Percentiles rank a stretch among this genome's conserved stretches.
phyloP scores from a whole-genome alignment of 92 coral and sea anemone genomes.

The Isaurus tuberculatus region DNA sequence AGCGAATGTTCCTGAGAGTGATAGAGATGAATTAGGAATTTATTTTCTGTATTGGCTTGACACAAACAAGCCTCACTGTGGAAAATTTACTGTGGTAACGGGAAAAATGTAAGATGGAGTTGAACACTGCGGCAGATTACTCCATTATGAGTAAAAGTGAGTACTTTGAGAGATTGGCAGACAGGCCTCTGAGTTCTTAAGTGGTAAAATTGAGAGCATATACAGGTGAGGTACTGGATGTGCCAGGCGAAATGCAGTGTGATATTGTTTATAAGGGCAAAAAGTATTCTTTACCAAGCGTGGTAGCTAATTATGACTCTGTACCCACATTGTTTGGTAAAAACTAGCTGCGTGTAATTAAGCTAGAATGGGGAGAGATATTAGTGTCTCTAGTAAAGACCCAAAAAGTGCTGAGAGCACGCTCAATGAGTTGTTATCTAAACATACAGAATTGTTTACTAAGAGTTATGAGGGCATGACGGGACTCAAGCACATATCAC shows the following conservation, averaged over 20 bases:
- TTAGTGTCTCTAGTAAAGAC: slow-evolving; percentile 25
- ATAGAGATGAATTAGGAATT: slow-evolving; percentile 39
- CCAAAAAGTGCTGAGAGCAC: slow-evolving; percentile 4
- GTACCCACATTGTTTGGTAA: slow-evolving; percentile 62
- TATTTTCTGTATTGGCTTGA: slow-evolving; percentile 21
- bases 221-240: slow-evolving; percentile 60
- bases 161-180: slow-evolving; percentile 53
- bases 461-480: slow-evolving; percentile 2
- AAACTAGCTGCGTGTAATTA: slow-evolving; percentile 43
- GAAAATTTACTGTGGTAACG: slow-evolving; percentile 31
- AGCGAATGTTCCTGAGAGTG: not conserved
- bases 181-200: slow-evolving; percentile 48
- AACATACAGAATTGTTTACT: not conserved
- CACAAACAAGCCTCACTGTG: slow-evolving; percentile 3
- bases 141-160: slow-evolving; percentile 67
- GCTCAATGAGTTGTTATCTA: not conserved
- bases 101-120: slow-evolving; percentile 37
- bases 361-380: slow-evolving; percentile 56
- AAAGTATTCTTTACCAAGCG: slow-evolving; percentile 41
- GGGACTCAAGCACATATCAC: not conserved
- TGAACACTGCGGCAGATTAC: slow-evolving; percentile 64
- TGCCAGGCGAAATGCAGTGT: slow-evolving; percentile 55
- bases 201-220: slow-evolving; percentile 44
- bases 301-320: slow-evolving; percentile 51
- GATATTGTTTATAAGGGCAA: slow-evolving; percentile 52